phyloP scores from a whole-genome alignment of 2,113 vertebrate species.

The Sigmodon hispidus region DNA sequence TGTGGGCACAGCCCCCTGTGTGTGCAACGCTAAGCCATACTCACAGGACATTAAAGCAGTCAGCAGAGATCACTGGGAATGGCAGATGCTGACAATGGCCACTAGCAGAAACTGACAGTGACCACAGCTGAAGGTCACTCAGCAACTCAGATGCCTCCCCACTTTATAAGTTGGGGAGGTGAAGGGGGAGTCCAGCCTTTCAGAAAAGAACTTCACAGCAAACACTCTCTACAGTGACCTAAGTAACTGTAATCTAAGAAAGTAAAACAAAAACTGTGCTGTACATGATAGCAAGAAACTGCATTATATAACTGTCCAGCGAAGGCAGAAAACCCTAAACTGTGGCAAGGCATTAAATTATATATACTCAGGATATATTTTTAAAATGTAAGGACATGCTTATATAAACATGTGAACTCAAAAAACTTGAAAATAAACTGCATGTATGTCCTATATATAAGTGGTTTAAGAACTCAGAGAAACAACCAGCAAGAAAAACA shows the following conservation, averaged over 20 bases:
- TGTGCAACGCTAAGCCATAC: not conserved
- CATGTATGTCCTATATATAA: not conserved
- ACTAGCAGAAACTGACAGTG: not conserved
- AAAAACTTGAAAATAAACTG: not conserved
- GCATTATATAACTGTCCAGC: not conserved
- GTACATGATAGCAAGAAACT: not conserved
- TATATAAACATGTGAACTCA: not conserved
- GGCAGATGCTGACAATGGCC: not conserved
- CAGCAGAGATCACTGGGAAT: not conserved
- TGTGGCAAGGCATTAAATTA: not conserved
- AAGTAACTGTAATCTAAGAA: not conserved
- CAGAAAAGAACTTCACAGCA: not conserved
- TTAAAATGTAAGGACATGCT: conserved; percentile 16
- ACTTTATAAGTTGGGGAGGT: not conserved
- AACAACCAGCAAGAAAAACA: not conserved
- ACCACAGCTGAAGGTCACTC: not conserved
- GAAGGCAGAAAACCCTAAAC: not conserved
- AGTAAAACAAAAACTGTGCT: not conserved
- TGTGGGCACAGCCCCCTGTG: not conserved
- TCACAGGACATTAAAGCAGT: not conserved
- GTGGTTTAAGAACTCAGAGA: not conserved
- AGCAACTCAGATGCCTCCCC: not conserved
- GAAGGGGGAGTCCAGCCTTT: too few relatives aligned
- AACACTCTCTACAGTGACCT: not conserved
- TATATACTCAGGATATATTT: not conserved